phyloP scores from a whole-genome alignment of 2,888 invertebrate species.

The Dicyrtomina minuta region DNA sequence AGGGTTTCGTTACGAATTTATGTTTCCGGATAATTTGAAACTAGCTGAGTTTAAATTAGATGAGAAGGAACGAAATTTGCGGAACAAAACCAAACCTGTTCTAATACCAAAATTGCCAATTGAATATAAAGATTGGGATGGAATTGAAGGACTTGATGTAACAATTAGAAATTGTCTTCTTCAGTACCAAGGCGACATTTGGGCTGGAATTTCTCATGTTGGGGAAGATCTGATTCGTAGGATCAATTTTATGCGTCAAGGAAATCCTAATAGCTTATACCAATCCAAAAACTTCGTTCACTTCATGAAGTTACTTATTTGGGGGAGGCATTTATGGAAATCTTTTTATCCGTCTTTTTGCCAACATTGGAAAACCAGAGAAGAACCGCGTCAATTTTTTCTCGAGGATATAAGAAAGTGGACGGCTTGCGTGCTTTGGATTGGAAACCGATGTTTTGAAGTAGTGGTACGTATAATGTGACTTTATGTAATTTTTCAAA shows the following conservation, averaged over 20 bases:
- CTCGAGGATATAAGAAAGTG: conserved; percentile 10
- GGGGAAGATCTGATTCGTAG: neutral
- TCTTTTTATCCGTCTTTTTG: conserved; percentile 13
- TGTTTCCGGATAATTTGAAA: conserved; percentile 27
- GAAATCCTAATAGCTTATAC: conserved; percentile 19
- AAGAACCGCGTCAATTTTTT: neutral
- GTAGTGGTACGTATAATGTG: conserved; percentile 10
- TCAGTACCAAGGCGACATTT: conserved; percentile 11
- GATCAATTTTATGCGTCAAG: neutral
- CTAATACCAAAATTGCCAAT: conserved; percentile 5
- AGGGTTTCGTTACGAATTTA: conserved; percentile 19
- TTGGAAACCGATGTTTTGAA: conserved; percentile 14
- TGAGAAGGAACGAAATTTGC: neutral
- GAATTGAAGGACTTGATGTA: neutral
- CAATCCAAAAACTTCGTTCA: conserved; percentile 11
- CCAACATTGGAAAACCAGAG: neutral
- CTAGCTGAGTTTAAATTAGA: conserved; percentile 20
- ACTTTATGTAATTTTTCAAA: too few species aligned
- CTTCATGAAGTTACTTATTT: conserved; percentile 14
- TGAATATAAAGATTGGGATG: conserved; percentile 14
- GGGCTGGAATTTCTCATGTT: conserved; percentile 9
- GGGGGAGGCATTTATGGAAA: conserved; percentile 17
- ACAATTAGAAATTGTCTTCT: neutral
- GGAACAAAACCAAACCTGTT: neutral
- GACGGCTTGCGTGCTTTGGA: conserved; percentile 24